phyloP scores from a whole-genome alignment of 2,888 invertebrate genomes.

The Willowsia nigromaculata region DNA sequence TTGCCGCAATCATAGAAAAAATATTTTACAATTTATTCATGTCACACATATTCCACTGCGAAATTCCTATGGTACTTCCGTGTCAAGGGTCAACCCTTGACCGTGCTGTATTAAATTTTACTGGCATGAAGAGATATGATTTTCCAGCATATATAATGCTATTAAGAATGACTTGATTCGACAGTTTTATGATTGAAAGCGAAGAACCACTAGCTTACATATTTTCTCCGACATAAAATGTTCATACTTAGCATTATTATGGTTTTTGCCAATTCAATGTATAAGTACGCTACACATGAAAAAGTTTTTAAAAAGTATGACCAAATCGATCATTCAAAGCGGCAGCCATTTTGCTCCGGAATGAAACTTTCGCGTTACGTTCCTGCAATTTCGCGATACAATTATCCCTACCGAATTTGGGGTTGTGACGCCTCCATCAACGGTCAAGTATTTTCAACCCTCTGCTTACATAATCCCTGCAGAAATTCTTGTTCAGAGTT shows the following conservation, averaged over 20 bases:
- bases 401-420: neutral
- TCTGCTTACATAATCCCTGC: neutral
- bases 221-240: neutral
- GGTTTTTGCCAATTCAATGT: neutral
- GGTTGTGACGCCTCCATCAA: neutral
- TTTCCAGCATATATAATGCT: neutral
- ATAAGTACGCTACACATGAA: neutral
- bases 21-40: neutral
- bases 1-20: neutral
- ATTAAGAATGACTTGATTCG: neutral
- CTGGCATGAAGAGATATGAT: neutral
- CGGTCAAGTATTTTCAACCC: neutral
- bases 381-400: neutral
- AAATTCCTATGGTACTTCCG: neutral
- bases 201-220: neutral
- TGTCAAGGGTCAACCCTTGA: neutral
- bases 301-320: neutral
- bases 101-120: neutral
- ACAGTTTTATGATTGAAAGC: neutral
- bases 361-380: neutral
- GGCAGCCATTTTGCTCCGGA: neutral
- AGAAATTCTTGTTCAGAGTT: neutral
- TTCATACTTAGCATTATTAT: neutral
- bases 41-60: neutral
- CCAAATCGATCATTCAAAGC: neutral